A percentile compares a stretch with the other conserved stretches of the same genome.
These are phyloP conservation scores for Thermophis baileyi DNA, from an alignment of 2,113 vertebrate genomes.

Conservation along the genomic window DNA sequence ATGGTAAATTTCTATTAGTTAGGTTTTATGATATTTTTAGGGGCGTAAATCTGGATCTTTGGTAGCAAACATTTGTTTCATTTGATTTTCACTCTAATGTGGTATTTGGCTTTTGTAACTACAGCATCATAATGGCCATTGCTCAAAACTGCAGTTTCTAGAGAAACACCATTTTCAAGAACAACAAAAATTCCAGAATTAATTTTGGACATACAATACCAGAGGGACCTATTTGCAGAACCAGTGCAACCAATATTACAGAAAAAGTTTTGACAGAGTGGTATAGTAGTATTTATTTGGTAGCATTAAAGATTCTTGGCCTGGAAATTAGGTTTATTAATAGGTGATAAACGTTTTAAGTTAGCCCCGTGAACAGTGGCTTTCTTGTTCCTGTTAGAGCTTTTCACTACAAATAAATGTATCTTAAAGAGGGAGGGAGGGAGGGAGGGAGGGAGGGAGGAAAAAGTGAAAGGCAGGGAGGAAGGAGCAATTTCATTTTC, in stretches of 20 bases:
- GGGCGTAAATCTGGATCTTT: neutral
- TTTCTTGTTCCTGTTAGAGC: constrained; percentile 8
- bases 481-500: neutral
- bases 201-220: constrained; percentile 37
- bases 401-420: neutral
- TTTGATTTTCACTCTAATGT: neutral
- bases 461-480: neutral
- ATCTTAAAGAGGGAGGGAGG: neutral
- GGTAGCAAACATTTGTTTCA: constrained; percentile 6
- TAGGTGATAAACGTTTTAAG: constrained; percentile 28
- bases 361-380: neutral
- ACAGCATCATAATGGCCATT: neutral
- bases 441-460: neutral
- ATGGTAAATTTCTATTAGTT: neutral
- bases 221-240: neutral
- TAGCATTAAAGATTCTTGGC: neutral
- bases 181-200: constrained; percentile 17
- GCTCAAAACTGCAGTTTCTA: constrained; percentile 14
- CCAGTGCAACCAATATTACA: neutral
- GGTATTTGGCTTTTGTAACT: constrained; percentile 28
- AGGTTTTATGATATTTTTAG: neutral
- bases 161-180: neutral
- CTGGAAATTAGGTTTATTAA: constrained; percentile 14
- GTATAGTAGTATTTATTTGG: constrained; percentile 15
- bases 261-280: constrained; percentile 16